Conservation (phyloP, 2,797 vertebrate species). For the Nannoperca obscura region DNA sequence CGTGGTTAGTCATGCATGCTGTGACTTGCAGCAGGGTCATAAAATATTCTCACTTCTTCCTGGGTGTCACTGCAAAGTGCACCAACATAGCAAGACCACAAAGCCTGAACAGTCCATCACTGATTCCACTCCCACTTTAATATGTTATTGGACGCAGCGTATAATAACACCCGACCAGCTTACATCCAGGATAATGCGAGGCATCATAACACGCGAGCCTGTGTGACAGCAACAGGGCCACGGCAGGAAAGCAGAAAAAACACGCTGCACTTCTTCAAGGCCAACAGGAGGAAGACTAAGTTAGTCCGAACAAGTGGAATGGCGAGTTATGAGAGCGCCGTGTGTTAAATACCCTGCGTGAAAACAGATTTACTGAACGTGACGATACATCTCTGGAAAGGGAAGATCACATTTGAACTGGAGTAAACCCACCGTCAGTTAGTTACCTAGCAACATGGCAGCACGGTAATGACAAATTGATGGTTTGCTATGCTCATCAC, state of each 20-base stretch:
- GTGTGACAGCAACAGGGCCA: slow-evolving; percentile 38
- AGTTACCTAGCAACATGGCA: slow-evolving; percentile 86
- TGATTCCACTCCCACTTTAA: neutral
- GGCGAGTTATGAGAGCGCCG: neutral
- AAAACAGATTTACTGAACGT: slow-evolving; percentile 18
- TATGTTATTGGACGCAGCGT: neutral
- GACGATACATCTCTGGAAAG: slow-evolving; percentile 30
- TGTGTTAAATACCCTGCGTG: neutral
- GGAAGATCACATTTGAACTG: slow-evolving; percentile 67
- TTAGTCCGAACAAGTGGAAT: slow-evolving; percentile 8
- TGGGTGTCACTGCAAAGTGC: slow-evolving; percentile 13
- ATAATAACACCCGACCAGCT: neutral
- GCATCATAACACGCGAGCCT: slow-evolving; percentile 27
- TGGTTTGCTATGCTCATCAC: slow-evolving; percentile 69
- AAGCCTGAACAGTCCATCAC: neutral
- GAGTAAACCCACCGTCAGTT: slow-evolving; percentile 78
- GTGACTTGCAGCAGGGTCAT: slow-evolving; percentile 23
- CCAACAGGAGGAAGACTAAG: neutral
- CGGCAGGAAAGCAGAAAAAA: neutral
- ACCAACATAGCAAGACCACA: neutral
- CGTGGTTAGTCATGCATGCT: neutral
- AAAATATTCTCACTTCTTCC: slow-evolving; percentile 21
- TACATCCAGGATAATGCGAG: neutral
- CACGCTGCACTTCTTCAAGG: slow-evolving; percentile 11
- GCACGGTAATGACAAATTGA: slow-evolving; percentile 76